phyloP scores from a whole-genome alignment of 2,888 invertebrate genomes.

The Ormyrus pomaceus region DNA sequence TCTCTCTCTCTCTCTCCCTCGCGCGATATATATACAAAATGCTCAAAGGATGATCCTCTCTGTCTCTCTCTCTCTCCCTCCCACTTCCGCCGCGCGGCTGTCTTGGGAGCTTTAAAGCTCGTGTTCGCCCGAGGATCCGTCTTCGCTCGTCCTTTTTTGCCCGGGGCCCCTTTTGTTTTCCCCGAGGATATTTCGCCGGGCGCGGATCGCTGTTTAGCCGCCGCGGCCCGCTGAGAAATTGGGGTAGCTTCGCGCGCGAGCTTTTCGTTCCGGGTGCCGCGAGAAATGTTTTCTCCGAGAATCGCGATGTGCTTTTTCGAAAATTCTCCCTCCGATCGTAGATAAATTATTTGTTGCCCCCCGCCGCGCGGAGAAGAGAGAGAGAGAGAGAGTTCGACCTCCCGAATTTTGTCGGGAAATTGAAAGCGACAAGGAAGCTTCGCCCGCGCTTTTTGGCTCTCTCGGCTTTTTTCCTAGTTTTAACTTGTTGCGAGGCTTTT shows the following conservation, averaged over 20 bases:
- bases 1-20: not conserved
- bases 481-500: too few relatives aligned
- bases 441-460: too few relatives aligned
- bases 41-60: slow-evolving; percentile 50
- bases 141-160: slow-evolving; percentile 10
- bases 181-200: not conserved
- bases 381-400: too few relatives aligned
- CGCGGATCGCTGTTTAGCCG: slow-evolving; percentile 30
- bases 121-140: slow-evolving; percentile 16
- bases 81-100: slow-evolving; percentile 3
- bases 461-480: too few relatives aligned
- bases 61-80: not conserved
- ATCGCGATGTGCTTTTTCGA: too few relatives aligned
- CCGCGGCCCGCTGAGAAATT: slow-evolving; percentile 33
- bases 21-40: slow-evolving; percentile 37
- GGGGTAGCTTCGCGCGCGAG: not conserved
- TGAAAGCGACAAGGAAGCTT: too few relatives aligned
- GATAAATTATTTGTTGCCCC: too few relatives aligned
- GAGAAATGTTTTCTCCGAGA: too few relatives aligned
- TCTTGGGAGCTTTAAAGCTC: slow-evolving; percentile 50
- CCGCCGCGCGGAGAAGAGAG: too few relatives aligned
- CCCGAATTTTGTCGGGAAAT: too few relatives aligned
- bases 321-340: too few relatives aligned
- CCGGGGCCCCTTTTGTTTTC: not conserved
- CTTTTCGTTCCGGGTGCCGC: too few relatives aligned